phyloP scores from a whole-genome alignment of 2,797 vertebrate species.

The Acanthis flammea region DNA sequence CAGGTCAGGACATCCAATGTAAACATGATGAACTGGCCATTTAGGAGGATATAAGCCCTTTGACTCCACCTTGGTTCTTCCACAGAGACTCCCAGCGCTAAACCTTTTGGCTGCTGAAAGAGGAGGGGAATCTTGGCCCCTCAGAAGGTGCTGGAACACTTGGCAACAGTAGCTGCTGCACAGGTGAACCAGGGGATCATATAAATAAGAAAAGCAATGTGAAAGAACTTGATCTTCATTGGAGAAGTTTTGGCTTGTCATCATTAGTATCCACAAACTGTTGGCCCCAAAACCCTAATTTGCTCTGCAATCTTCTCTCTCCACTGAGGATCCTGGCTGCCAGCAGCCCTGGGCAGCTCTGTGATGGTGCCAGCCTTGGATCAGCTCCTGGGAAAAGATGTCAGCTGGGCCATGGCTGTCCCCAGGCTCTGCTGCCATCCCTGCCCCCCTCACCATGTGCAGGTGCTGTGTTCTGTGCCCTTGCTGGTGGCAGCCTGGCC shows the following conservation, averaged over 20 bases:
- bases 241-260: neutral
- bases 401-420: neutral
- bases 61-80: neutral
- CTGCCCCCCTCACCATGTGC: neutral
- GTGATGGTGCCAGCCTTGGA: neutral
- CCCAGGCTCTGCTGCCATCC: neutral
- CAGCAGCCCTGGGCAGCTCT: fast-evolving
- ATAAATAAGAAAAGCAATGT: neutral
- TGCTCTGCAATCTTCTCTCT: neutral
- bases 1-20: neutral
- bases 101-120: neutral
- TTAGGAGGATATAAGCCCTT: neutral
- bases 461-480: neutral
- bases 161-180: neutral
- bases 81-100: neutral
- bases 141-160: neutral
- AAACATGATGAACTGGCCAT: neutral
- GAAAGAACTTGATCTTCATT: neutral
- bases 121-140: neutral
- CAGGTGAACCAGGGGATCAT: neutral
- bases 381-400: neutral
- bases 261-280: neutral
- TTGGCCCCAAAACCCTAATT: fast-evolving
- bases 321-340: neutral
- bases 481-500: neutral